phyloP scores from a whole-genome alignment of 2,797 vertebrate species.

The Mus caroli region DNA sequence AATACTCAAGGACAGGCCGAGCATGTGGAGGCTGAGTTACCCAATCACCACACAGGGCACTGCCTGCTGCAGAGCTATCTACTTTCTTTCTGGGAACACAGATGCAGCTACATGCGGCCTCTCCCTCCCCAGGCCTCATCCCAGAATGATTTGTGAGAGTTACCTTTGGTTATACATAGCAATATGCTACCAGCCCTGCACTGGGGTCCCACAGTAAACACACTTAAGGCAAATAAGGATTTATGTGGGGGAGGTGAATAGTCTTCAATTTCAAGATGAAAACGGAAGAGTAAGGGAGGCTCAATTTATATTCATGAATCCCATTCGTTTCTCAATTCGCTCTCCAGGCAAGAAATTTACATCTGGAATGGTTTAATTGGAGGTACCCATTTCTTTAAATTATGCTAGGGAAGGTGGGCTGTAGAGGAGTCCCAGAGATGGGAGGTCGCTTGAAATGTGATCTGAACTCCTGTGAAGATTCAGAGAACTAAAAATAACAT shows the following conservation, averaged over 20 bases:
- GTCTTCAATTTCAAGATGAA: conserved; percentile 74
- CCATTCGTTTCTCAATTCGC: conserved; percentile 58
- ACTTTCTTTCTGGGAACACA: background rate
- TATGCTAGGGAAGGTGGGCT: background rate
- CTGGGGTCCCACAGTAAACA: conserved; percentile 59
- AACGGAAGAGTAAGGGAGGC: conserved; percentile 63
- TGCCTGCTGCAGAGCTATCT: accelerated
- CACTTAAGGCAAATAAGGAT: conserved; percentile 75
- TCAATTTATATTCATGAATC: conserved; percentile 87
- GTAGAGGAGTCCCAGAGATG: background rate
- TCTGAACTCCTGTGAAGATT: background rate
- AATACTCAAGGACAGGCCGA: background rate
- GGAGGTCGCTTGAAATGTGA: background rate
- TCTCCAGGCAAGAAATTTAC: conserved; percentile 77
- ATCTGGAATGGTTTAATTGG: conserved; percentile 80
- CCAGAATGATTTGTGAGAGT: background rate
- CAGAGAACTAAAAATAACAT: background rate
- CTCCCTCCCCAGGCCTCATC: background rate
- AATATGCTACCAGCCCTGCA: conserved; percentile 9
- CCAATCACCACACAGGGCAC: background rate
- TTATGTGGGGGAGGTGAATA: conserved; percentile 43
- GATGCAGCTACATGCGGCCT: accelerated
- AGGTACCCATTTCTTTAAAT: conserved; percentile 46
- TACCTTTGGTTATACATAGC: conserved; percentile 62
- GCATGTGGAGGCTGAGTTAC: accelerated